Percentiles rank a stretch among this genome's conserved stretches.
Evolutionary conservation across 2,113 vertebrate genomes (phyloP).

Genomic region (Mustela lutreola): DNA sequence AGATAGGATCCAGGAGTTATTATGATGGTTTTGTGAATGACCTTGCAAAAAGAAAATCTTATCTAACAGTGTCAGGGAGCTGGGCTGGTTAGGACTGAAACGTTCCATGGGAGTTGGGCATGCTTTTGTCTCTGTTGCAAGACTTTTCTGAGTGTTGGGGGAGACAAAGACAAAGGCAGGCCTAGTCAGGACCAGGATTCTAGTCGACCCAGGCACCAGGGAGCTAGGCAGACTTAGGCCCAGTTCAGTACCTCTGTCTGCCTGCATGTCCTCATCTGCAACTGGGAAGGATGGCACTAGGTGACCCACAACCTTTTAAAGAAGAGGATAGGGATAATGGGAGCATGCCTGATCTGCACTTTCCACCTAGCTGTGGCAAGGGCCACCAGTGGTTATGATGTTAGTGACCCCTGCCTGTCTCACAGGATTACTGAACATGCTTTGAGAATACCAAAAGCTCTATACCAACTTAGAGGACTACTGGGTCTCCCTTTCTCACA

Average conservation of each 20-base stretch:
- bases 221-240: not conserved
- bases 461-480: too few relatives aligned
- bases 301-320: not conserved
- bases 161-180: not conserved
- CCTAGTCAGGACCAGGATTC: not conserved
- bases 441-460: not conserved
- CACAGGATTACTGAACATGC: not conserved
- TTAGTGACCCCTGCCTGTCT: not conserved
- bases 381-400: not conserved
- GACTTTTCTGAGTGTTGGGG: not conserved
- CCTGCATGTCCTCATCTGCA: not conserved
- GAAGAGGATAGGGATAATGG: not conserved
- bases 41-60: constrained; percentile 11
- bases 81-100: not conserved
- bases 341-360: not conserved
- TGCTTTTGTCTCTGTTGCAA: not conserved
- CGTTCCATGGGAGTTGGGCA: accelerated
- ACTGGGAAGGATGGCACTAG: not conserved
- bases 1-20: not conserved
- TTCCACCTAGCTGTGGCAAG: not conserved
- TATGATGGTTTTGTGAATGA: not conserved
- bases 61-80: not conserved
- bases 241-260: not conserved
- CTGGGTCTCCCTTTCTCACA: not conserved
- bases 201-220: not conserved